phyloP scores from a whole-genome alignment of 2,888 invertebrate species.

The Troides oblongomaculatus region DNA sequence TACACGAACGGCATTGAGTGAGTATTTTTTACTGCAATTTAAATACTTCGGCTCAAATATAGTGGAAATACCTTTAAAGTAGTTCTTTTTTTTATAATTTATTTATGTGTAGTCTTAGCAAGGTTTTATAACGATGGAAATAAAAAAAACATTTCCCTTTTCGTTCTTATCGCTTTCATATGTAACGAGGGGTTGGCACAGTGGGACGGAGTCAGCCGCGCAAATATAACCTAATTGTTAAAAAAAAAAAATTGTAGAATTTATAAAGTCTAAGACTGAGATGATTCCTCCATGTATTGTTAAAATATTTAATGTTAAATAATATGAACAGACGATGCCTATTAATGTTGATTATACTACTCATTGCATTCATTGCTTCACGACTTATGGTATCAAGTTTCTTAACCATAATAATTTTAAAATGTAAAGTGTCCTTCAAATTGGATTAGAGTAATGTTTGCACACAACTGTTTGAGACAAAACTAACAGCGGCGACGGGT shows the following conservation, averaged over 20 bases:
- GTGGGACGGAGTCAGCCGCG: neutral
- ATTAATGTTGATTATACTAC: no score
- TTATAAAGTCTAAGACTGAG: neutral
- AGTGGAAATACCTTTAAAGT: constrained; percentile 12
- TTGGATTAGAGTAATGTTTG: no score
- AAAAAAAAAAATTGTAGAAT: neutral
- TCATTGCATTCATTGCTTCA: no score
- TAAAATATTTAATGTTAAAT: no score
- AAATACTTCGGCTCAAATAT: constrained; percentile 25
- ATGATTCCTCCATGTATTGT: no score
- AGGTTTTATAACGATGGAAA: neutral
- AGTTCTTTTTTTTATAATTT: neutral
- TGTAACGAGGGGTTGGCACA: neutral
- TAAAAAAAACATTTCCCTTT: neutral
- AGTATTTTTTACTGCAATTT: constrained; percentile 24
- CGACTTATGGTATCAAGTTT: no score
- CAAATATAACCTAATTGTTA: neutral
- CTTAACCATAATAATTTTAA: no score
- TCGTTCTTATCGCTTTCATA: neutral
- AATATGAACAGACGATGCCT: no score
- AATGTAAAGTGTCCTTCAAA: no score
- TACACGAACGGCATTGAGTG: constrained; percentile 22
- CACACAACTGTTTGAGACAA: no score
- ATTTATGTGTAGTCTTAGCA: neutral
- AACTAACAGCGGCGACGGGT: no score